Evolutionary conservation across 2,797 vertebrate genomes (phyloP).

Genomic region (Typhlichthys subterraneus): DNA sequence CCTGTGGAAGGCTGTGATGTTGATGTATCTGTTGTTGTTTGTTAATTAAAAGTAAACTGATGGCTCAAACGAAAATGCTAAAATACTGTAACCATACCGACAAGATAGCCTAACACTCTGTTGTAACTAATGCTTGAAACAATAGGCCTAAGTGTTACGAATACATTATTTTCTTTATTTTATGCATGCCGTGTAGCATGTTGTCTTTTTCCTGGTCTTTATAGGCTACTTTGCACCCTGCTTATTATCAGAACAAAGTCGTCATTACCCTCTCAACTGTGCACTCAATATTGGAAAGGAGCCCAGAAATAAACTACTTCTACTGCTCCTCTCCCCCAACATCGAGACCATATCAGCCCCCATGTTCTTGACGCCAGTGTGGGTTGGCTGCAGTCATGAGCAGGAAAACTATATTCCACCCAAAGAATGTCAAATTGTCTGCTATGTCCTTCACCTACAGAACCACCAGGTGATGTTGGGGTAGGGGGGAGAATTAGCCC

Average conservation of each 20-base stretch:
- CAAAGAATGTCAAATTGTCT: slow-evolving; percentile 47
- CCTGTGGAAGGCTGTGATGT: too few species aligned
- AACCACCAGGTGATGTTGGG: slow-evolving; percentile 17
- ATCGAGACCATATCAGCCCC: neutral
- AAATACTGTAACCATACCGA: too few species aligned
- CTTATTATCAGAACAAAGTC: slow-evolving; percentile 30
- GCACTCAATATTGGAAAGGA: slow-evolving; percentile 59
- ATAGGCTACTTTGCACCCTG: slow-evolving; percentile 24
- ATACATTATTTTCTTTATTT: slow-evolving; percentile 19
- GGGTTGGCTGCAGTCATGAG: slow-evolving; percentile 56
- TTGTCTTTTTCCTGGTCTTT: slow-evolving; percentile 21
- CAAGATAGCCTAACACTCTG: too few species aligned
- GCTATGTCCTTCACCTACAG: slow-evolving; percentile 49
- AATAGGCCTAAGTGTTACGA: neutral
- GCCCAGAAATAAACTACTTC: slow-evolving; percentile 65
- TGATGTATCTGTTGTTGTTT: too few species aligned
- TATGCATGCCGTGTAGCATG: neutral
- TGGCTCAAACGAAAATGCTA: too few species aligned
- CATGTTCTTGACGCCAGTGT: slow-evolving; percentile 23
- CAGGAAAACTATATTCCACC: slow-evolving; percentile 51
- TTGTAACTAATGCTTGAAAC: neutral
- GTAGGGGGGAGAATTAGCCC: slow-evolving; percentile 35
- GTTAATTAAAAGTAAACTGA: too few species aligned
- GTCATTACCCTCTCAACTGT: slow-evolving; percentile 56
- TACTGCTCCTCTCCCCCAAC: slow-evolving; percentile 38